A percentile compares a stretch with the other conserved stretches of the same genome.
phyloP scores from a whole-genome alignment of 1,140 invertebrate genomes.

The Periplaneta americana region DNA sequence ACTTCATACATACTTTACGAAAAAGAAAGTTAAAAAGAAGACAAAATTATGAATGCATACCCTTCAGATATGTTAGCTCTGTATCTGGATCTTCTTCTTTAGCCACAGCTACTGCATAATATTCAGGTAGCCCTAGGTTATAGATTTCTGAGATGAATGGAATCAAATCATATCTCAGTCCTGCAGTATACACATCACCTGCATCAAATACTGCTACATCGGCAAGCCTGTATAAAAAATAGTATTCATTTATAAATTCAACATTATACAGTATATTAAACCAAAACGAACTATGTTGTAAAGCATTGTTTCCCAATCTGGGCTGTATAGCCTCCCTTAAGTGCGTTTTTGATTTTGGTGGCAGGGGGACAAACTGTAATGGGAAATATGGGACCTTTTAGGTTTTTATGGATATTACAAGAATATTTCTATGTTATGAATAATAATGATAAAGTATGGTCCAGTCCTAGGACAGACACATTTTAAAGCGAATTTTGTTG shows the following conservation, averaged over 20 bases:
- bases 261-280: neutral
- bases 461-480: too few relatives aligned
- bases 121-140: slow-evolving; percentile 75
- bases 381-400: too few relatives aligned
- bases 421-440: too few relatives aligned
- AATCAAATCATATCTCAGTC: slow-evolving; percentile 68
- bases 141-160: slow-evolving; percentile 89
- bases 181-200: slow-evolving; percentile 90
- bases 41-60: too few relatives aligned
- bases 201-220: slow-evolving; percentile 89
- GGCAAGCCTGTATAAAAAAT: slow-evolving; percentile 54
- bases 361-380: too few relatives aligned
- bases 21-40: too few relatives aligned
- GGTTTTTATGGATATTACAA: too few relatives aligned
- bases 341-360: too few relatives aligned
- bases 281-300: too few relatives aligned
- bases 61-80: slow-evolving; percentile 82
- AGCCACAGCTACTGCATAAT: slow-evolving; percentile 92
- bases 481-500: too few relatives aligned
- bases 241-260: neutral
- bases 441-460: too few relatives aligned
- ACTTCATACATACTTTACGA: too few relatives aligned
- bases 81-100: slow-evolving; percentile 82
- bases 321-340: neutral
- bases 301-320: neutral